These are phyloP conservation scores for Linhomoeus sp. DNA, from an alignment of 2,888 invertebrate genomes.

Conservation along the genomic window DNA sequence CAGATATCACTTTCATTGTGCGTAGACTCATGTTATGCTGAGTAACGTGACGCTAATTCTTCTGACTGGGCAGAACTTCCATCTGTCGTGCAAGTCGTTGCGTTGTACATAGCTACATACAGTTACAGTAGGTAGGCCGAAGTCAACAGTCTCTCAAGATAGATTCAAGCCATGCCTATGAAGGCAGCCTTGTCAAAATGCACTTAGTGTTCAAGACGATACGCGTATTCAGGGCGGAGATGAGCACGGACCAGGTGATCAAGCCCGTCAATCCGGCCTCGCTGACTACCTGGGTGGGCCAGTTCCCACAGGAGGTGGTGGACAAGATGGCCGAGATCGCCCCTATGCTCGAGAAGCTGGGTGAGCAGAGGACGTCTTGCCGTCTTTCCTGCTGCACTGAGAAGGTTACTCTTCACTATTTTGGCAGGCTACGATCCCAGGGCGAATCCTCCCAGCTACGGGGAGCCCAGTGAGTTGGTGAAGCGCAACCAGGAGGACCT, in stretches of 20 bases:
- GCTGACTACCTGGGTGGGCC: constrained; percentile 39
- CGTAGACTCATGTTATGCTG: constrained; percentile 42
- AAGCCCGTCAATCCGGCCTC: constrained; percentile 94
- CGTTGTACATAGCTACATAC: too few relatives aligned
- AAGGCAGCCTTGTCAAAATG: too few relatives aligned
- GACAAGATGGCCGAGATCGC: constrained; percentile 35
- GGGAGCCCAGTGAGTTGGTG: constrained; percentile 46
- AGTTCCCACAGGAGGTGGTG: constrained; percentile 55
- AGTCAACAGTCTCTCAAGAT: too few relatives aligned
- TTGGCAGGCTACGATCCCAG: constrained; percentile 79
- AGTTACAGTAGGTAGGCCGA: too few relatives aligned
- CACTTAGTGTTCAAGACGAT: too few relatives aligned
- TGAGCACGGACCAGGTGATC: constrained; percentile 93
- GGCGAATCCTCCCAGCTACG: constrained; percentile 87
- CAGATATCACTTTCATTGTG: constrained; percentile 39
- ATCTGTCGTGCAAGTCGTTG: too few relatives aligned
- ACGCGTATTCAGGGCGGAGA: constrained; percentile 80
- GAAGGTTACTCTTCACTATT: too few relatives aligned
- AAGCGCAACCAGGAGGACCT: constrained; percentile 4
- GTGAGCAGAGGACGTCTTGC: too few relatives aligned
- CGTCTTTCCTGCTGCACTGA: background rate
- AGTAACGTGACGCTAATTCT: constrained; percentile 4
- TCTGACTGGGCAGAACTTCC: constrained; percentile 1
- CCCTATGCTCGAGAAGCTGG: constrained; percentile 30
- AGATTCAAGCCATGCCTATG: too few relatives aligned